Percentiles rank a stretch among this genome's conserved stretches.
These are phyloP conservation scores for Drosophila kepulauana DNA, from an alignment of 1,140 invertebrate species.

Conservation along the genomic window DNA sequence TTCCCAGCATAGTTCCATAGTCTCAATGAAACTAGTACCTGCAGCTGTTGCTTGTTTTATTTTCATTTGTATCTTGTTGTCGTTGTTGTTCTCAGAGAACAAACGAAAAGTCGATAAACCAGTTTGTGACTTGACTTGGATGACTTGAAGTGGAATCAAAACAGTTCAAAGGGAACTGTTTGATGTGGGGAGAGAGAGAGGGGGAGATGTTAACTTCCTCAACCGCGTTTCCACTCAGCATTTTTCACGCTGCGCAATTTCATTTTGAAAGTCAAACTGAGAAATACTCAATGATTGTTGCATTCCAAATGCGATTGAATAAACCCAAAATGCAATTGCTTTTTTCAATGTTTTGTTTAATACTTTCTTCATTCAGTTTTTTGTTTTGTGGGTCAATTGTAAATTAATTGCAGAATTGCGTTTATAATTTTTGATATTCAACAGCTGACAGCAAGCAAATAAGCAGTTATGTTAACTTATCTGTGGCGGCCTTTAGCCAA, in stretches of 20 bases:
- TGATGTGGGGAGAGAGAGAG: constrained; percentile 30
- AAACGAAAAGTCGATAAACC: constrained; percentile 72
- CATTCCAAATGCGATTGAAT: not conserved
- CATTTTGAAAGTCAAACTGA: constrained; percentile 36
- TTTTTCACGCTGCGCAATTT: constrained; percentile 51
- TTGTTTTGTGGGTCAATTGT: not conserved
- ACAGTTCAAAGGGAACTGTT: constrained; percentile 37
- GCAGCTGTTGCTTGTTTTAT: constrained; percentile 14
- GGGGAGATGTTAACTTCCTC: constrained; percentile 38
- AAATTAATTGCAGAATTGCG: too few relatives aligned
- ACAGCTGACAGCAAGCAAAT: not conserved
- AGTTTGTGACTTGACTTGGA: constrained; percentile 71
- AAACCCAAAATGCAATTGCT: too few relatives aligned
- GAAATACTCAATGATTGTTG: not conserved
- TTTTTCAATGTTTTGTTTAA: too few relatives aligned
- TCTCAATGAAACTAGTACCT: constrained; percentile 16
- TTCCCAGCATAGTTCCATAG: constrained; percentile 18
- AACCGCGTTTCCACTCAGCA: constrained; percentile 39
- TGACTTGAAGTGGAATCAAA: constrained; percentile 66
- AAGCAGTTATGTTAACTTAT: not conserved
- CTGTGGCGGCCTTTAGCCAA: constrained; percentile 15
- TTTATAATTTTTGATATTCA: too few relatives aligned
- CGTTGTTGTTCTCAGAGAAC: constrained; percentile 32
- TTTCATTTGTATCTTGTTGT: not conserved
- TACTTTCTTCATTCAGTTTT: too few relatives aligned